Evolutionary conservation across 2,797 vertebrate species (phyloP).

Genomic region (Tamandua tetradactyla): DNA sequence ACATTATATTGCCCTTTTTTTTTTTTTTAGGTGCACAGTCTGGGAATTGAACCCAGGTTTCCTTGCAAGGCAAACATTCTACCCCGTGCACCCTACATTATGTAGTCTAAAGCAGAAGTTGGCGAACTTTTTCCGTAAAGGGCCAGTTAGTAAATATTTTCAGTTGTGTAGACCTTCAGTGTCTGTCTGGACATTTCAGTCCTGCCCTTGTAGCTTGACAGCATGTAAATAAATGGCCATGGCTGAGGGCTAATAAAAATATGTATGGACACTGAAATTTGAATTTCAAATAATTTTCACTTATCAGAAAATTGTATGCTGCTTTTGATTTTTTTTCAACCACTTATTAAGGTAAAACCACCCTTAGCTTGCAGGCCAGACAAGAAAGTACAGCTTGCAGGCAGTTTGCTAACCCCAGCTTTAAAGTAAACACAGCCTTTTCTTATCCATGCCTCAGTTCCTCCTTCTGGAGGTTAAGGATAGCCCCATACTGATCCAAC

Average conservation of each 20-base stretch:
- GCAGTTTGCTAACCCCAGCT: rapidly evolving
- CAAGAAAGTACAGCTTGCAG: neutral
- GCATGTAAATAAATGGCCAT: rapidly evolving
- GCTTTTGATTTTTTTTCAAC: neutral
- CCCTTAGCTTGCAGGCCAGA: neutral
- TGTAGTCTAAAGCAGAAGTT: too few species aligned
- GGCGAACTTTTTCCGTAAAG: too few species aligned
- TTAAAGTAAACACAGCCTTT: rapidly evolving
- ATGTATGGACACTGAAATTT: neutral
- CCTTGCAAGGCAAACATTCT: too few species aligned
- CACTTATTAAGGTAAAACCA: neutral
- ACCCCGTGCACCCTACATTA: too few species aligned
- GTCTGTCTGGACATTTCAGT: neutral
- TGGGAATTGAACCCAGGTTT: too few species aligned
- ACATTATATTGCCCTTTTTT: neutral
- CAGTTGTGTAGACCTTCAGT: too few species aligned
- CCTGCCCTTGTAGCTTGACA: too few species aligned
- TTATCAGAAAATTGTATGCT: too few species aligned
- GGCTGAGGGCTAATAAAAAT: neutral
- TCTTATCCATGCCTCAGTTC: too few species aligned
- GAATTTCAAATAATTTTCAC: neutral
- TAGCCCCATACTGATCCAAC: too few species aligned
- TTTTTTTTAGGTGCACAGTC: too few species aligned
- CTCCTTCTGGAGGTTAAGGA: neutral
- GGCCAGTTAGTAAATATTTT: too few species aligned